phyloP scores from a whole-genome alignment of 2,797 vertebrate species.

The Pangasius larnaudii region DNA sequence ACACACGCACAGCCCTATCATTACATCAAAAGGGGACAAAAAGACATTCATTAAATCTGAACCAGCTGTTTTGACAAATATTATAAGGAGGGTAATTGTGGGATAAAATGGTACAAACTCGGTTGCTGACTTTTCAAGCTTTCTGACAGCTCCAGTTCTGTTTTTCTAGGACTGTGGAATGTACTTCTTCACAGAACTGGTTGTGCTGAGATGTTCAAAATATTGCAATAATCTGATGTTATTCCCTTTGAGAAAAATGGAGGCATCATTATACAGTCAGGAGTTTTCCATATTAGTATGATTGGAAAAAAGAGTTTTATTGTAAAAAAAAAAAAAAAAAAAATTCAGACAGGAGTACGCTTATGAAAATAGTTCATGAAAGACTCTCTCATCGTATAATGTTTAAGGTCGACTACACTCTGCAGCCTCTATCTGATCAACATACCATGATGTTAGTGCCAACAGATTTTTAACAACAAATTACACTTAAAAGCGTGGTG shows the following conservation, averaged over 20 bases:
- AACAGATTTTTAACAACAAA: neutral
- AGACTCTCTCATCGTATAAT: neutral
- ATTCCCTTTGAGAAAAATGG: neutral
- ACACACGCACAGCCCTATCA: slow-evolving; percentile 53
- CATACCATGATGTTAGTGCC: neutral
- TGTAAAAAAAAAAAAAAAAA: neutral
- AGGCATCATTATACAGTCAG: slow-evolving; percentile 21
- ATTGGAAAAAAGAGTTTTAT: neutral
- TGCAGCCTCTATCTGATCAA: neutral
- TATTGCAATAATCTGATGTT: slow-evolving; percentile 56
- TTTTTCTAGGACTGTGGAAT: slow-evolving; percentile 68
- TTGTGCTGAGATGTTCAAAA: slow-evolving; percentile 63
- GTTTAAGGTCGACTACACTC: neutral
- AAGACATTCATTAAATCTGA: slow-evolving; percentile 53
- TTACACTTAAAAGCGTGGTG: neutral
- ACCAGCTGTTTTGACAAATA: slow-evolving; percentile 43
- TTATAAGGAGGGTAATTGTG: slow-evolving; percentile 47
- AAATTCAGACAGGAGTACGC: neutral
- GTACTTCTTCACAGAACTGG: slow-evolving; percentile 59
- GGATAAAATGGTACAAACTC: slow-evolving; percentile 44
- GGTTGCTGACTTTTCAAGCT: slow-evolving; percentile 43
- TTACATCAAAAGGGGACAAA: slow-evolving; percentile 39
- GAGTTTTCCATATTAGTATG: neutral
- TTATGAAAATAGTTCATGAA: neutral
- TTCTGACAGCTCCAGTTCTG: slow-evolving; percentile 49